Evolutionary conservation across 2,888 invertebrate genomes (phyloP).

Genomic region (Pollenia labialis): DNA sequence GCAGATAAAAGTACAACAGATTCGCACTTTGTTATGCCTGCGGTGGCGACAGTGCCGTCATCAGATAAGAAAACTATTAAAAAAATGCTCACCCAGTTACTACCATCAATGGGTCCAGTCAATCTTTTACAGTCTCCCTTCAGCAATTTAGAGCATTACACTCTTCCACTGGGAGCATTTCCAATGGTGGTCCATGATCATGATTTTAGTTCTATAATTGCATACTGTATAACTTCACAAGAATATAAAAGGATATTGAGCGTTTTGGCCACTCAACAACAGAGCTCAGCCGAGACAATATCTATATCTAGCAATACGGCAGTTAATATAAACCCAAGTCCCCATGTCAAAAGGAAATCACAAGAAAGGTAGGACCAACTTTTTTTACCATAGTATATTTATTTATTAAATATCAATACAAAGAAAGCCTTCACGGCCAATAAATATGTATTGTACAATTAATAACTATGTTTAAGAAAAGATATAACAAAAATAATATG

Average conservation of each 20-base stretch:
- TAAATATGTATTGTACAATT: no score
- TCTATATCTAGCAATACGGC: slow-evolving; percentile 63
- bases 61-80: slow-evolving; percentile 87
- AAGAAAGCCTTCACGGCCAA: no score
- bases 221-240: slow-evolving; percentile 90
- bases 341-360: slow-evolving; percentile 81
- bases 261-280: slow-evolving; percentile 78
- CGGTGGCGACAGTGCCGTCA: slow-evolving; percentile 57
- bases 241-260: slow-evolving; percentile 89
- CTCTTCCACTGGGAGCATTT: slow-evolving; percentile 87
- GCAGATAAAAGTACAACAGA: slow-evolving; percentile 67
- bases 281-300: slow-evolving; percentile 47
- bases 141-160: slow-evolving; percentile 88
- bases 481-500: no score
- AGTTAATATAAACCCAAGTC: slow-evolving; percentile 78
- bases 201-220: slow-evolving; percentile 93
- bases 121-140: slow-evolving; percentile 86
- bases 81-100: slow-evolving; percentile 88
- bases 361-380: slow-evolving; percentile 77
- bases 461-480: no score
- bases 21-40: slow-evolving; percentile 72
- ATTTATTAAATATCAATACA: no score
- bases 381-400: no score
- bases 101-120: slow-evolving; percentile 85
- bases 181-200: slow-evolving; percentile 91